Evolutionary conservation across 2,888 invertebrate species (phyloP), one percentile per base, ranked within the genome.

Genomic region (Nemapogon koenigi): DNA sequence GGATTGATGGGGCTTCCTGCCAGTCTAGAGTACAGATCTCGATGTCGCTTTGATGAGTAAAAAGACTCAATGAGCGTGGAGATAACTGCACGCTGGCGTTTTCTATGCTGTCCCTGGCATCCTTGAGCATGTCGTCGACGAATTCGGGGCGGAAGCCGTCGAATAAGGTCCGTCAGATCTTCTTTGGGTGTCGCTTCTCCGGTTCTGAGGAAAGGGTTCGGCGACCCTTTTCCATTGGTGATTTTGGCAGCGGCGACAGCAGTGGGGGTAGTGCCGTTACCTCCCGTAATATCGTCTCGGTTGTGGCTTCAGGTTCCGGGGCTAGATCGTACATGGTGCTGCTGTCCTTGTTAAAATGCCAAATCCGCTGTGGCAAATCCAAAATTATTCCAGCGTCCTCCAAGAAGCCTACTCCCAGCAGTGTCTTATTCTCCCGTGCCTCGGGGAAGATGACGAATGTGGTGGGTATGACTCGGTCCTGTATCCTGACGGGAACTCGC

Each of bases 341-440:
- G 4, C 15, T 15, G 42, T 43, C 14, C 3, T 44, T 41, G 1
- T 44, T 4, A 36, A 47, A 48, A 6, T 37, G 32, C 45, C 45
- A 52, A 2, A 41, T 46, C 4, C 41, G 13, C 25, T 53, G 49
- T 1, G 51, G 46, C n/a, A 52, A 22, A 37, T 51, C 47, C 8
- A 55, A 40, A 3, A 49, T 30, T 16, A 55, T 51, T 1, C 48
- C 40, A 8, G 47, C 50, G 14, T 53, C 49, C 15, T 48, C 43
- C 1, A 49, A 35, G 25, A 50, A 52, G 3, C 49, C 45, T 2
- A 49, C 43, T n/a, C 49, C 49, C 6, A 51, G 25, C 8, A 51
- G 41, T 1, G 51, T 50, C 6, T 41, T 25, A 36, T 46, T 48
- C 3, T 43, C 38, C 4, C 31, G 32, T 1, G 43, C 30, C n/a